Evolutionary conservation across 1,140 invertebrate species (phyloP), one percentile per base, ranked within the genome.

Genomic region (Himalopsyche phryganea): DNA sequence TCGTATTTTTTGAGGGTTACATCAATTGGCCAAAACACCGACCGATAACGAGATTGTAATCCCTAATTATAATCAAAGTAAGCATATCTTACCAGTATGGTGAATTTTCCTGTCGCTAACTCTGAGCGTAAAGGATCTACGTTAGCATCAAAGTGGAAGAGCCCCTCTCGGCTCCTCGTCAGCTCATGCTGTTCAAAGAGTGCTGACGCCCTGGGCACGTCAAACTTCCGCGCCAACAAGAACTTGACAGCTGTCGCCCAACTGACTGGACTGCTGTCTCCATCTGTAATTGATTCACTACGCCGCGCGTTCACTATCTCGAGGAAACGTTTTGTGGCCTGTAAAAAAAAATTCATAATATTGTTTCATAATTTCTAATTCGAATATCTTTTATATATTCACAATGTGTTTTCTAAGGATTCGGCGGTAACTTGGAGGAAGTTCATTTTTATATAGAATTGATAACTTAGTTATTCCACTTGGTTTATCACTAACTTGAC

Each of bases 51-150:
- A n/a, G n/a, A n/a, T n/a, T n/a, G n/a, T n/a, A n/a, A n/a, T n/a
- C n/a, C n/a, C n/a, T n/a, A n/a, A n/a, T n/a, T n/a, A n/a, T 28
- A 9, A 40, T 15, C 38, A 40, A 40, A 13, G n/a, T 40, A 40
- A 40, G n/a, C n/a, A 4, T 3, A 13, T 79, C 85, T 84, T 78
- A 97, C 94, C 85, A 98, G 79, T 71, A 98, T 88, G 49, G 95
- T 98, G 75, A 98, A 97, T 83, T 98, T 98, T 70, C 91, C 93
- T 53, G 93, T 96, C 65, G 85, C 81, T 49, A 98, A 75, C 79
- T 98, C 96, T 14, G 83, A 85, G 63, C 86, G 84, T 11, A 98
- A 79, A 6, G 91, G 90, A 66, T 94, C 89, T 64, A 84, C 80
- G 60, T 81, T 79, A 1, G 93, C 87, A 71, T 96, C 85, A 65